These are phyloP conservation scores for Hormiphora californensis DNA, from an alignment of 37 sponge, comb jelly and placozoan genomes.

Conservation along the genomic window DNA sequence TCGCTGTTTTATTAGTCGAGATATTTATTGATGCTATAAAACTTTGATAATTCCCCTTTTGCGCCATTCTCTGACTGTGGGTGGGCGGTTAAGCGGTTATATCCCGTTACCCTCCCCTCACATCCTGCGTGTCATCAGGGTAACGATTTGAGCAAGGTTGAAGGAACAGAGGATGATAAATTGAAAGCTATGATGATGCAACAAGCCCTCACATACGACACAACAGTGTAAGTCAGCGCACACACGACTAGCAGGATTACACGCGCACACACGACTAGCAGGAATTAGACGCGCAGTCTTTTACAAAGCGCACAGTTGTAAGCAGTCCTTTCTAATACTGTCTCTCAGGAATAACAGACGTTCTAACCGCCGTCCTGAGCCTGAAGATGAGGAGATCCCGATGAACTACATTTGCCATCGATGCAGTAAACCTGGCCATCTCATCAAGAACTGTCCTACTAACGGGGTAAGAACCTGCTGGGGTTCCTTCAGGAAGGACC, in stretches of 20 bases:
- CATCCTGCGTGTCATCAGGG: conserved; percentile 58
- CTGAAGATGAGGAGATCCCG: conserved; percentile 63
- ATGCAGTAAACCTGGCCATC: conserved; percentile 81
- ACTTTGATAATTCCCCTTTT: no score
- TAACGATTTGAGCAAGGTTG: conserved; percentile 65
- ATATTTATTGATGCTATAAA: no score
- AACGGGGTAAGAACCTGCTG: conserved; percentile 63
- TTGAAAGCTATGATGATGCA: conserved; percentile 82
- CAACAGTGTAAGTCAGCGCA: conserved; percentile 60
- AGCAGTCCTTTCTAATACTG: background rate
- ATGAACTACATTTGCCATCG: conserved; percentile 78
- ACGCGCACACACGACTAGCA: background rate
- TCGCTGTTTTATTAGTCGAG: no score
- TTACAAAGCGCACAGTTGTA: background rate
- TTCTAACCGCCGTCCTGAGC: background rate
- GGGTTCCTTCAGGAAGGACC: no score
- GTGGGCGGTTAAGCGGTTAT: no score
- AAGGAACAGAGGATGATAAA: conserved; percentile 86
- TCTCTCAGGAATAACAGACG: conserved; percentile 18
- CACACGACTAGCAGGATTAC: conserved; percentile 20
- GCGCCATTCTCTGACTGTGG: no score
- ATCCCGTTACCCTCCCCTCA: no score
- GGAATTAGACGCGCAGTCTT: background rate
- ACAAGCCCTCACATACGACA: conserved; percentile 62
- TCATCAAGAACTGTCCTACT: conserved; percentile 81